Evolutionary conservation across 2,888 invertebrate genomes (phyloP).

Genomic region (Erebia epiphron): DNA sequence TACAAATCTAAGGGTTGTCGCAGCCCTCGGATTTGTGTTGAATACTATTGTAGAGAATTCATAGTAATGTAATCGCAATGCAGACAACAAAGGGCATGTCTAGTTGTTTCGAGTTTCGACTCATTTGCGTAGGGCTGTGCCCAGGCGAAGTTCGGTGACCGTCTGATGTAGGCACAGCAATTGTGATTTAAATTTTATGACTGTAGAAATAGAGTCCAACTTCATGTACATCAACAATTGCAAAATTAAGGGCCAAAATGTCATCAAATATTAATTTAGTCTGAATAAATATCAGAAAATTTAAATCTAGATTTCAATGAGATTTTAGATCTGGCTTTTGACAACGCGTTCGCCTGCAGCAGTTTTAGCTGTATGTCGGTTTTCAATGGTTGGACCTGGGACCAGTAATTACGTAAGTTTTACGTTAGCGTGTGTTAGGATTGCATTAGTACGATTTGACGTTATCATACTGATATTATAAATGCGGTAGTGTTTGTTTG

Average conservation of each 20-base stretch:
- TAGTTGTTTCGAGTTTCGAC: conserved; percentile 42
- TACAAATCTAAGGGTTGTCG: no score
- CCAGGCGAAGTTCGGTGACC: conserved; percentile 47
- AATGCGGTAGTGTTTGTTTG: no score
- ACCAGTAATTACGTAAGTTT: no score
- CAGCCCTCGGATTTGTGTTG: no score
- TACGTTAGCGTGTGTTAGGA: no score
- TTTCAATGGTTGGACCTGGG: no score
- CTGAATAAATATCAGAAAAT: conserved; percentile 2
- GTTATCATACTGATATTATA: no score
- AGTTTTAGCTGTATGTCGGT: no score
- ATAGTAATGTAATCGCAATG: conserved; percentile 31
- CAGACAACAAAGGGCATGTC: conserved; percentile 47
- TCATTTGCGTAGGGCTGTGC: conserved; percentile 38
- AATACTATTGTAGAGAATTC: conserved; percentile 17
- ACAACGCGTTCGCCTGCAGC: background rate
- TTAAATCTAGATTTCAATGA: background rate
- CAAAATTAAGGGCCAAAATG: conserved; percentile 7
- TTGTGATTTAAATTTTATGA: background rate
- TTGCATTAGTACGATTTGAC: no score
- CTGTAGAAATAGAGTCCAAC: background rate
- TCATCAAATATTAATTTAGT: background rate
- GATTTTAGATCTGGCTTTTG: background rate
- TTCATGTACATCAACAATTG: background rate
- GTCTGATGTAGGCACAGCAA: conserved; percentile 37